Conservation (phyloP, 2,113 vertebrate genomes). For the Myiopsitta monachus region DNA sequence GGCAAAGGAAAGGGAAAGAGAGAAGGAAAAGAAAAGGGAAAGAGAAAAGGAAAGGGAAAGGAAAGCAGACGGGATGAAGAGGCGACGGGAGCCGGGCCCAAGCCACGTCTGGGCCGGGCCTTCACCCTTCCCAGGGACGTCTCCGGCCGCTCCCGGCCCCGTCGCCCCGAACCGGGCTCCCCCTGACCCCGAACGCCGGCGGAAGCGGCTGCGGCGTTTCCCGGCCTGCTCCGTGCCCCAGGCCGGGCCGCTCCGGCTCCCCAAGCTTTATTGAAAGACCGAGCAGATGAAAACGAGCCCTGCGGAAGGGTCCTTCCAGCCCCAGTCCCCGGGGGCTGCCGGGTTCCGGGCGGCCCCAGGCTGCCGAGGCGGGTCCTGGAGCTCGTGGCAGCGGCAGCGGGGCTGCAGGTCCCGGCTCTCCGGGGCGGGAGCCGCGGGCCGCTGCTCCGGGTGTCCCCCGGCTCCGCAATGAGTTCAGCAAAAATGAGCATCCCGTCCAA, state of each 20-base stretch:
- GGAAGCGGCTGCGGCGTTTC: neutral
- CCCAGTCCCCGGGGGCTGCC: neutral
- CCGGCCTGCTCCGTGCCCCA: neutral
- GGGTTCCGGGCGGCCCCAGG: neutral
- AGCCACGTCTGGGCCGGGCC: neutral
- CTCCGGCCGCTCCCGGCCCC: neutral
- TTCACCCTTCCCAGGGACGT: neutral
- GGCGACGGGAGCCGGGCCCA: rapidly evolving
- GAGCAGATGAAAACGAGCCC: neutral
- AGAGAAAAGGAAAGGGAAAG: neutral
- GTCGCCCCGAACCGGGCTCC: neutral
- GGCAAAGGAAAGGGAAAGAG: neutral
- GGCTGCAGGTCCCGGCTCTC: neutral
- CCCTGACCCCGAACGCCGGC: neutral
- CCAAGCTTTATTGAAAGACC: neutral
- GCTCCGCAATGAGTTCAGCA: neutral
- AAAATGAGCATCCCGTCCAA: neutral
- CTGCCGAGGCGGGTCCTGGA: neutral
- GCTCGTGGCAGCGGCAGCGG: neutral
- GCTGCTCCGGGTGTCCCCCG: neutral
- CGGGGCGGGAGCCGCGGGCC: neutral
- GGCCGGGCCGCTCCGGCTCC: neutral
- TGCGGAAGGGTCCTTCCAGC: neutral
- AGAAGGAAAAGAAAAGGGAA: neutral
- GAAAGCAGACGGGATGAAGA: neutral